These are phyloP conservation scores for Drosophila subpulchrella DNA, from an alignment of 1,140 invertebrate genomes.

Conservation along the genomic window DNA sequence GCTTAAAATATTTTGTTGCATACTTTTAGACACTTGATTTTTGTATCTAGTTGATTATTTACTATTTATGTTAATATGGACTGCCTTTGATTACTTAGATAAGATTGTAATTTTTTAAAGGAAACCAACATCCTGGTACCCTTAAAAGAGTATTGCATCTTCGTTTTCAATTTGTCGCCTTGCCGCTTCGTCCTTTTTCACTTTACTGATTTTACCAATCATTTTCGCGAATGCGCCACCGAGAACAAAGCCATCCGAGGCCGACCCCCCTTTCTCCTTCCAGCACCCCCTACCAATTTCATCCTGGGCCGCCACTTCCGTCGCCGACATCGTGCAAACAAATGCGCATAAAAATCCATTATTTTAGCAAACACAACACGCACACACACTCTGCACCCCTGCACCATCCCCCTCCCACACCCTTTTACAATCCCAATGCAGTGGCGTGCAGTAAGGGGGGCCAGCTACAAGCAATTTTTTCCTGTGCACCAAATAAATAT, in stretches of 20 bases:
- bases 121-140: too few relatives aligned
- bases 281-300: background rate
- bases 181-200: slow-evolving; percentile 37
- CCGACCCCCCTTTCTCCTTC: background rate
- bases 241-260: slow-evolving; percentile 57
- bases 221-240: slow-evolving; percentile 52
- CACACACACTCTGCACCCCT: slow-evolving; percentile 18
- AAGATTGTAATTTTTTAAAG: background rate
- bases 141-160: slow-evolving; percentile 9
- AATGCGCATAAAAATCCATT: slow-evolving; percentile 80
- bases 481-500: slow-evolving; percentile 69
- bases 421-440: slow-evolving; percentile 30
- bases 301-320: slow-evolving; percentile 33
- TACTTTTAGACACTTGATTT: too few relatives aligned
- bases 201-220: slow-evolving; percentile 65
- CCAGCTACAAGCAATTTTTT: slow-evolving; percentile 61
- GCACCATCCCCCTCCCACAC: background rate
- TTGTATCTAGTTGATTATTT: too few relatives aligned
- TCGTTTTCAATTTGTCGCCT: slow-evolving; percentile 5
- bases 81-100: background rate
- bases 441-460: slow-evolving; percentile 32
- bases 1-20: too few relatives aligned
- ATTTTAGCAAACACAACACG: slow-evolving; percentile 72
- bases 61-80: too few relatives aligned
- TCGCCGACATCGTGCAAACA: slow-evolving; percentile 65